Conservation (phyloP, 2,113 vertebrate species). For the Podocnemis expansa region DNA sequence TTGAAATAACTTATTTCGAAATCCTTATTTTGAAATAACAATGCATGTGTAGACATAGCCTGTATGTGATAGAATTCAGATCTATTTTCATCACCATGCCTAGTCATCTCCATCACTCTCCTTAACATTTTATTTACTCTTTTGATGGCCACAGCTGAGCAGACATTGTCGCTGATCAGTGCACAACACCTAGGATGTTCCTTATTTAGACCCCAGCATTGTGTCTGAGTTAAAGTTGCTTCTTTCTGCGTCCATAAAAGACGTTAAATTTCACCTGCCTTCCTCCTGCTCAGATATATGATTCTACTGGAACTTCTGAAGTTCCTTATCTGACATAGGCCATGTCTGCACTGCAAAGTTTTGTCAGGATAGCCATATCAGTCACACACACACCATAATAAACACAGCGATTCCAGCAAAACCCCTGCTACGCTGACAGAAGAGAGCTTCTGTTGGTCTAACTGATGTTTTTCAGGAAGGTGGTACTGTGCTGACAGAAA, state of each 20-base stretch:
- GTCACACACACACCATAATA: too few relatives aligned
- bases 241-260: neutral
- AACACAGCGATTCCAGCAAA: too few relatives aligned
- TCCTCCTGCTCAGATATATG: neutral
- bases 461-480: too few relatives aligned
- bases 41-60: too few relatives aligned
- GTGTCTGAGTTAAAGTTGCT: neutral
- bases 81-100: neutral
- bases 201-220: neutral
- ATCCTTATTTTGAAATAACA: too few relatives aligned
- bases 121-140: neutral
- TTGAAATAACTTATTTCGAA: too few relatives aligned
- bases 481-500: too few relatives aligned
- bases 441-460: too few relatives aligned
- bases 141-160: neutral
- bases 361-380: too few relatives aligned
- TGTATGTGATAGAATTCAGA: neutral
- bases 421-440: too few relatives aligned
- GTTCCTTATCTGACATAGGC: neutral
- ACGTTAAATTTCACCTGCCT: neutral
- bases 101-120: neutral
- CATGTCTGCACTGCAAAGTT: too few relatives aligned
- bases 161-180: too few relatives aligned
- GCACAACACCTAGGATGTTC: neutral
- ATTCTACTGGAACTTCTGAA: neutral